A percentile compares a stretch with the other conserved stretches of the same genome.
Conservation (phyloP, 2,797 vertebrate species). For the Sternarchorhynchus goeldii region DNA sequence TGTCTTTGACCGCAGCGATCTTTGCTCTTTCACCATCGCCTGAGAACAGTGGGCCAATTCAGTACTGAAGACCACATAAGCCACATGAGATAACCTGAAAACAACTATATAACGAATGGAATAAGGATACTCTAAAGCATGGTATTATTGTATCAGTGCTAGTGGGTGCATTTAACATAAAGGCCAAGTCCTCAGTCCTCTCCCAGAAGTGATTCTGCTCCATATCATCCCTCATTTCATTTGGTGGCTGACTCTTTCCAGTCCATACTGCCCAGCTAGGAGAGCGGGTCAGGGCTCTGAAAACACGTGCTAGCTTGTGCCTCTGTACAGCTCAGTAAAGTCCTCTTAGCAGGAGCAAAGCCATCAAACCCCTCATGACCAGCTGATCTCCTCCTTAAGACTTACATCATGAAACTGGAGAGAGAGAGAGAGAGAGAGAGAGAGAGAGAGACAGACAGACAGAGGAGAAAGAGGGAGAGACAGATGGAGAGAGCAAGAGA, state of each 20-base stretch:
- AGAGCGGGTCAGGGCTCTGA: background rate
- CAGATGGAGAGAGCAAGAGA: background rate
- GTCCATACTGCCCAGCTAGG: background rate
- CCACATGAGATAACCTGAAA: too few species aligned
- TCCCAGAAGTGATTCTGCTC: too few species aligned
- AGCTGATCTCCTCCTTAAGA: background rate
- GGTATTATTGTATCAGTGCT: too few species aligned
- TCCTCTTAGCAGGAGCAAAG: conserved; percentile 33
- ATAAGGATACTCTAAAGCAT: too few species aligned
- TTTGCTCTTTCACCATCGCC: too few species aligned
- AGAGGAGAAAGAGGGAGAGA: background rate
- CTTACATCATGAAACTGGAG: conserved; percentile 4
- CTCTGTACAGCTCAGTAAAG: conserved; percentile 29
- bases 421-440: background rate
- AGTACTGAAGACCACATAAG: too few species aligned
- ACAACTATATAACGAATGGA: too few species aligned
- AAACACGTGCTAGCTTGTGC: conserved; percentile 18
- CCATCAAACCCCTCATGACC: conserved; percentile 7
- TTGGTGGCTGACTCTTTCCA: too few species aligned
- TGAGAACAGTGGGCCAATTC: too few species aligned
- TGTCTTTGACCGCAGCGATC: background rate
- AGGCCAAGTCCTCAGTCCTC: too few species aligned
- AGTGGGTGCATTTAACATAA: too few species aligned
- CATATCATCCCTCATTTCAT: too few species aligned
- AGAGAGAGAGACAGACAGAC: background rate